Percentiles rank a stretch among this genome's conserved stretches.
These are phyloP conservation scores for Drosophila bifasciata DNA, from an alignment of 1,140 invertebrate species.

Conservation along the genomic window DNA sequence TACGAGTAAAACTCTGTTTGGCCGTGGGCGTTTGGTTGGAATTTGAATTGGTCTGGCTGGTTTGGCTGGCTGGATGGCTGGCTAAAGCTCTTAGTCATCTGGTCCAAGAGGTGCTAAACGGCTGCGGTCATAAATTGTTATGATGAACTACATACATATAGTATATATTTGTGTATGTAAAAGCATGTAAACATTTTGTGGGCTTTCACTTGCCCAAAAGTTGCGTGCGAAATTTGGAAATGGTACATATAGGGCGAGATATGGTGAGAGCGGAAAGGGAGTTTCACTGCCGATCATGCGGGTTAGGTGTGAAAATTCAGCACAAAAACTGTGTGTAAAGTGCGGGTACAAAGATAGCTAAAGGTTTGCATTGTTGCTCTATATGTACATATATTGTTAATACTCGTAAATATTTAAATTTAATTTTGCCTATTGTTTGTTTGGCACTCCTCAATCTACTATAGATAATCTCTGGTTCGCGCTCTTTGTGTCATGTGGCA, in stretches of 20 bases:
- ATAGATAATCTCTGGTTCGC: too few species aligned
- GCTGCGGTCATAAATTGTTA: conserved; percentile 65
- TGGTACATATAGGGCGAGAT: conserved; percentile 14
- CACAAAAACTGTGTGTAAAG: conserved; percentile 17
- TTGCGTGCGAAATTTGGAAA: conserved; percentile 56
- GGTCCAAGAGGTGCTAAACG: conserved; percentile 62
- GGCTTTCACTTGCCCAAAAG: conserved; percentile 66
- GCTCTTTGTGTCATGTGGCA: too few species aligned
- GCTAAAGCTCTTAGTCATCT: conserved; percentile 27
- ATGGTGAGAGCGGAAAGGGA: conserved; percentile 1
- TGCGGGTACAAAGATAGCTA: conserved; percentile 14
- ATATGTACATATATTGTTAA: neutral
- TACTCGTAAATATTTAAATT: too few species aligned
- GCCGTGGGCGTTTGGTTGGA: conserved; percentile 35
- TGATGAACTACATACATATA: conserved; percentile 16
- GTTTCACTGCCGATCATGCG: conserved; percentile 43
- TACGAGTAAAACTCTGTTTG: neutral
- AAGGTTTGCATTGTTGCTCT: neutral
- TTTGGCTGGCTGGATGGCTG: too few species aligned
- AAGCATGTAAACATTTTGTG: conserved; percentile 58
- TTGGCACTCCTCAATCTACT: too few species aligned
- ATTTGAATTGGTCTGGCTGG: conserved; percentile 2
- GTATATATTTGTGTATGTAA: neutral
- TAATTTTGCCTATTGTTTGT: too few species aligned
- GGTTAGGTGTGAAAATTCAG: conserved; percentile 35